Base-by-base conservation (phyloP, 2,113 vertebrate genomes). In the Ginglymostoma cirratum region DNA sequence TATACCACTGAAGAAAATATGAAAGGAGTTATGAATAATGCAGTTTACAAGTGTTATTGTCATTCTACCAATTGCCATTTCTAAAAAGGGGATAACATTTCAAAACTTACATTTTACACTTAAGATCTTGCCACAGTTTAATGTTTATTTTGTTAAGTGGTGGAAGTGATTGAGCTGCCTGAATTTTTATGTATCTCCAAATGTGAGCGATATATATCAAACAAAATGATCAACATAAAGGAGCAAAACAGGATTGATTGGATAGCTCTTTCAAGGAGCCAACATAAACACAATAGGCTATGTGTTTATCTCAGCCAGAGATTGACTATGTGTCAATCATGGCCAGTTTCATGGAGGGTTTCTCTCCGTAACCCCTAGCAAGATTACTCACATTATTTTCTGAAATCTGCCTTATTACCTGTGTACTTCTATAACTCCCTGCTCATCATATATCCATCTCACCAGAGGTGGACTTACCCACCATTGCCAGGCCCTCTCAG, bases 21-120 rank as follows among this genome's bases (percentile, higher is more conserved):
- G n/a, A 80, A 80, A 80, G 38, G 78, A 38, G 78, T 38, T 80
- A 80, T 80, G 78, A 80, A 80, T 80, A 80, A 80, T 80, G 78
- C 38, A 80, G 78, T 80, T 80, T 80, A 80, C 78, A 80, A 38
- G n/a, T 80, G 78, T 38, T 38, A 80, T 80, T 80, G 78, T 38
- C n/a, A 80, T 80, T 80, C 78, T 80, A 80, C n/a, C n/a, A 42
- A 80, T 80, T 80, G 14, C n/a, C 34, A 80, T 80, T 80, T 80
- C 38, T n/a, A 80, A 38, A 80, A 80, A 80, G 78, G 78, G 34
- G 78, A 80, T n/a, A 38, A 38, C 34, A 80, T 80, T 80, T 80
- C 34, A 38, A 80, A n/a, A 38, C 34, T 80, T 80, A 38, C n/a
- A 38, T 80, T 80, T 80, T 80, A n/a, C 30, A 38, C 78, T 80